Percentiles rank a stretch among this genome's conserved stretches.
Evolutionary conservation across 2,113 vertebrate genomes (phyloP).

Genomic region (Sinosuthora webbiana): DNA sequence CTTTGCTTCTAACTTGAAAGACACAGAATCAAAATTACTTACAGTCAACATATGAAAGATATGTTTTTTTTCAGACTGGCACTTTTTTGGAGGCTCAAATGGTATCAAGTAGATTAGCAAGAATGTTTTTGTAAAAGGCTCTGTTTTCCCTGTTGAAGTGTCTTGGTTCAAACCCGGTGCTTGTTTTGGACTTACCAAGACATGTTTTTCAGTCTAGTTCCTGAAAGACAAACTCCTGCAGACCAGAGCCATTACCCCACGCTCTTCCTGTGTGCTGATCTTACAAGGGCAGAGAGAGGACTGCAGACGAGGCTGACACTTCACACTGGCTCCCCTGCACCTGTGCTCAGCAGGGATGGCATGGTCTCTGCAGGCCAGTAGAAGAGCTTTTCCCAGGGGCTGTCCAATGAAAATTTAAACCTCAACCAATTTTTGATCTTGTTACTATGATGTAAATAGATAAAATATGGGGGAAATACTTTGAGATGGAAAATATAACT

Average conservation of each 20-base stretch:
- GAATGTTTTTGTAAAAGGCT: neutral
- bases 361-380: neutral
- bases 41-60: neutral
- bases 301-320: neutral
- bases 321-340: neutral
- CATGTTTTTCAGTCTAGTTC: neutral
- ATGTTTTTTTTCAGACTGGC: neutral
- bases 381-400: neutral
- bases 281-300: neutral
- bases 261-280: neutral
- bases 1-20: neutral
- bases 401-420: neutral
- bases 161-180: neutral
- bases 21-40: neutral
- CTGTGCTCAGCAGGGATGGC: neutral
- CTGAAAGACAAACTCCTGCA: neutral
- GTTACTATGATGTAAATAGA: neutral
- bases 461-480: neutral
- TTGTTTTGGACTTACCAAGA: neutral
- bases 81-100: neutral
- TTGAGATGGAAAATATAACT: neutral
- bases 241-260: neutral
- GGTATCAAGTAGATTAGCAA: slow-evolving; percentile 10
- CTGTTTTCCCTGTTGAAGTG: neutral
- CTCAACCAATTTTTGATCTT: neutral